phyloP scores from a whole-genome alignment of 2,888 invertebrate species.

The Phortica okadai region DNA sequence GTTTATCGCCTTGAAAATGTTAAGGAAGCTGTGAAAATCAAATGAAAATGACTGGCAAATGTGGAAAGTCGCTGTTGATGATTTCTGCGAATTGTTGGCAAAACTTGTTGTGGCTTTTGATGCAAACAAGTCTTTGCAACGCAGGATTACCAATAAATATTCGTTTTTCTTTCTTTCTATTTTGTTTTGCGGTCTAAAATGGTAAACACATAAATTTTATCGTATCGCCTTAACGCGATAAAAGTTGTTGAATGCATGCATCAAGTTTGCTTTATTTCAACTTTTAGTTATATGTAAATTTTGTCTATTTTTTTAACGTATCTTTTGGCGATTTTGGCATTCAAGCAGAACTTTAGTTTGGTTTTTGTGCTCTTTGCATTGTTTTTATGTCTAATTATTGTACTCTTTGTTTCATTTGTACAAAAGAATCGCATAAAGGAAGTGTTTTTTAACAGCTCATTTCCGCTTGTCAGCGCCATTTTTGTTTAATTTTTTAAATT shows the following conservation, averaged over 20 bases:
- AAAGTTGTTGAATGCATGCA: neutral
- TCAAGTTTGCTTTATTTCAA: neutral
- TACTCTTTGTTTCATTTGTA: constrained; percentile 9
- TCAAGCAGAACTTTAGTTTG: neutral
- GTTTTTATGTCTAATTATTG: neutral
- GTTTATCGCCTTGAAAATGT: constrained; percentile 32
- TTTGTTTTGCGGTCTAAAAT: neutral
- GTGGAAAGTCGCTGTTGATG: constrained; percentile 12
- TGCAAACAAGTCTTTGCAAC: neutral
- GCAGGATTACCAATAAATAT: neutral
- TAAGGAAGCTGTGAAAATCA: constrained; percentile 22
- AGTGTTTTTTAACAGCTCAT: constrained; percentile 6
- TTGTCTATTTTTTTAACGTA: too few relatives aligned
- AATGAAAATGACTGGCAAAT: neutral
- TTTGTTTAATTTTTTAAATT: neutral
- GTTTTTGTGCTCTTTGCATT: neutral
- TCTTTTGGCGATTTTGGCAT: neutral
- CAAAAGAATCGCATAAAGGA: neutral
- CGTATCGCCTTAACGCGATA: too few relatives aligned
- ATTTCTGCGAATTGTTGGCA: constrained; percentile 3
- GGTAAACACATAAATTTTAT: neutral
- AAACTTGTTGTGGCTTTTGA: constrained; percentile 9
- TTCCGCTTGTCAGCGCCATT: constrained; percentile 19
- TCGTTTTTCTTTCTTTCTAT: neutral
- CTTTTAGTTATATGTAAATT: neutral